Conservation (phyloP, 2,888 invertebrate genomes). For the Torymus auratus region DNA sequence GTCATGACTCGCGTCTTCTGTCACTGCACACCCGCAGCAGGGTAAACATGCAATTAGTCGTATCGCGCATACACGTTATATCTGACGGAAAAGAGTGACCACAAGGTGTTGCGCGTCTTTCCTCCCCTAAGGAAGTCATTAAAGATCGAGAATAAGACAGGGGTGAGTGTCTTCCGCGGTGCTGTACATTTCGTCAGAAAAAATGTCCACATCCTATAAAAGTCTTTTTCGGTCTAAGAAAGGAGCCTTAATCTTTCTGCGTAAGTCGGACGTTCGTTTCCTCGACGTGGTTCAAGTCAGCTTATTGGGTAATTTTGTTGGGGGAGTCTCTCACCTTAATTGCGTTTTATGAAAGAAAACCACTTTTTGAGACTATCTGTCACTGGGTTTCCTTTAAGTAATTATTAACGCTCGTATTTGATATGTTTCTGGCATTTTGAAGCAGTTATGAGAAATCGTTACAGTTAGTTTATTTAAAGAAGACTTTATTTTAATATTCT, state of each 20-base stretch:
- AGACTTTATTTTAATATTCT: too few relatives aligned
- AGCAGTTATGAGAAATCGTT: too few relatives aligned
- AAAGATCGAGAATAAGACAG: conserved; percentile 46
- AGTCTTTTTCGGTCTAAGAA: conserved; percentile 33
- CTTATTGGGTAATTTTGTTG: conserved; percentile 19
- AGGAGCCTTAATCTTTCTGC: conserved; percentile 43
- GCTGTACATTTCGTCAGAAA: conserved; percentile 13
- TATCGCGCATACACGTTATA: conserved; percentile 60
- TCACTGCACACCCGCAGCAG: conserved; percentile 52
- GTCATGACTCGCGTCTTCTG: conserved; percentile 8
- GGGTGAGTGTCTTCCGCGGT: conserved; percentile 24
- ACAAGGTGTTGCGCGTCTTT: conserved; percentile 47
- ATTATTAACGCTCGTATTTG: conserved; percentile 18
- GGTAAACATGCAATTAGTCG: conserved; percentile 67
- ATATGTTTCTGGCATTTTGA: neutral
- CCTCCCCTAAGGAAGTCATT: conserved; percentile 53
- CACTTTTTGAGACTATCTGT: neutral
- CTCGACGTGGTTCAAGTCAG: conserved; percentile 13
- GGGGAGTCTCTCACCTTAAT: conserved; percentile 12
- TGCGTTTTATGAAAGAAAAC: conserved; percentile 31
- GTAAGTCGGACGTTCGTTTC: conserved; percentile 41
- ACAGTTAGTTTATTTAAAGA: too few relatives aligned
- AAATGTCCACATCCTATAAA: conserved; percentile 39
- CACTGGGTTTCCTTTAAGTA: conserved; percentile 27
- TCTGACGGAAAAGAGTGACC: conserved; percentile 61